These are phyloP conservation scores for Drosophila birchii DNA, from an alignment of 2,888 invertebrate species.

Conservation along the genomic window DNA sequence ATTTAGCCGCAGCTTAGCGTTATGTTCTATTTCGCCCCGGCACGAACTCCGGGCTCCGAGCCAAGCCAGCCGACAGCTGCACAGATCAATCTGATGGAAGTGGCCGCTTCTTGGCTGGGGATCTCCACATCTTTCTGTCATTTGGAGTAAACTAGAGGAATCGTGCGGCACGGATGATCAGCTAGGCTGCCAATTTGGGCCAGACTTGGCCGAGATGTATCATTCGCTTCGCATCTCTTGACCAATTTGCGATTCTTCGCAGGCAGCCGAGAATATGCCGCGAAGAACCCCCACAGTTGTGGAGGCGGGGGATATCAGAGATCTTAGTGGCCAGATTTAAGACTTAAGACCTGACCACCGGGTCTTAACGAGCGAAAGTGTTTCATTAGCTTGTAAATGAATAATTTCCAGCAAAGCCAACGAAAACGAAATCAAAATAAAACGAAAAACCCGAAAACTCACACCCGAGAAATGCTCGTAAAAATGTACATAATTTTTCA, in stretches of 20 bases:
- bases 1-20: slow-evolving; percentile 76
- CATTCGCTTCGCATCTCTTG: slow-evolving; percentile 54
- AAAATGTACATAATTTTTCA: slow-evolving; percentile 71
- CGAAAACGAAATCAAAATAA: slow-evolving; percentile 68
- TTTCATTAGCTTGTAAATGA: slow-evolving; percentile 65
- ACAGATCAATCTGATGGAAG: slow-evolving; percentile 47
- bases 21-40: slow-evolving; percentile 71
- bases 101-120: slow-evolving; percentile 23
- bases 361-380: slow-evolving; percentile 75
- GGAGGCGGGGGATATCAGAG: slow-evolving; percentile 40
- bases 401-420: slow-evolving; percentile 51
- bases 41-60: slow-evolving; percentile 25
- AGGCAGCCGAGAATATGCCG: slow-evolving; percentile 16
- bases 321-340: slow-evolving; percentile 8
- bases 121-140: slow-evolving; percentile 32
- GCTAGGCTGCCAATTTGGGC: slow-evolving; percentile 65
- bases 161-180: slow-evolving; percentile 76
- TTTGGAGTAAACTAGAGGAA: slow-evolving; percentile 43
- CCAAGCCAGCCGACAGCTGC: slow-evolving; percentile 28
- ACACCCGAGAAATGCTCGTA: slow-evolving; percentile 47
- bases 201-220: slow-evolving; percentile 40
- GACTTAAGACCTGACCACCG: slow-evolving; percentile 22
- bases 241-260: slow-evolving; percentile 66
- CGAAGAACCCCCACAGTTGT: slow-evolving; percentile 29
- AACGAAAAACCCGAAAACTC: slow-evolving; percentile 21